Conservation (phyloP, 2,113 vertebrate species). For the Burhinus bistriatus region DNA sequence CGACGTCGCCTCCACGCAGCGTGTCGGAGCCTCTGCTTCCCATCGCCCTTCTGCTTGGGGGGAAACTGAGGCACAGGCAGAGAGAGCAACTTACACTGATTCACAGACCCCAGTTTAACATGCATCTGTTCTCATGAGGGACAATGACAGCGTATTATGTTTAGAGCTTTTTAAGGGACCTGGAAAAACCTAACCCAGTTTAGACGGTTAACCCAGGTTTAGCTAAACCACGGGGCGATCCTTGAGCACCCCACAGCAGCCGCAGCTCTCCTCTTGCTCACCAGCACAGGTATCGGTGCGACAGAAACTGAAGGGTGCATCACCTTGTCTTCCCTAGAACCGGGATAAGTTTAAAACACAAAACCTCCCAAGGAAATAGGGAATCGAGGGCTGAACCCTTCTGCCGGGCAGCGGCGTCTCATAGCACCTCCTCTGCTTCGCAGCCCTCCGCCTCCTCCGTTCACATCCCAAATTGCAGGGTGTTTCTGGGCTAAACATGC, state of each 20-base stretch:
- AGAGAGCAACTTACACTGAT: background rate
- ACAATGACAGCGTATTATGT: background rate
- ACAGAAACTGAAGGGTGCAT: background rate
- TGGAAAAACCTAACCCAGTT: background rate
- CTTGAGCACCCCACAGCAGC: background rate
- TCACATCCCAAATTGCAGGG: background rate
- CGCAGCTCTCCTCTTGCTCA: background rate
- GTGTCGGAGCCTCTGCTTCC: background rate
- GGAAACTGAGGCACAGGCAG: background rate
- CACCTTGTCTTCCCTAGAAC: background rate
- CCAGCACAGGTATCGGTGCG: background rate
- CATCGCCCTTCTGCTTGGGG: background rate
- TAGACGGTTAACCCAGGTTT: background rate
- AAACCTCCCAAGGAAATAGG: background rate
- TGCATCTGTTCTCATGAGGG: background rate
- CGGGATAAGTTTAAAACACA: background rate
- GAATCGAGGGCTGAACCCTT: background rate
- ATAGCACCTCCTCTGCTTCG: background rate
- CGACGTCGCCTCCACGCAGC: background rate
- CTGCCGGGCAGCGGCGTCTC: background rate
- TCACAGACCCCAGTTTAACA: background rate
- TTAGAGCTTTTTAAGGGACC: background rate
- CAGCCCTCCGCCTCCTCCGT: background rate
- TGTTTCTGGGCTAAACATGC: accelerated
- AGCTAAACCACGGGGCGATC: background rate